A percentile compares a stretch with the other conserved stretches of the same genome.
Conservation (phyloP, 92 coral and sea anemone genomes). For the Heteractis magnifica region DNA sequence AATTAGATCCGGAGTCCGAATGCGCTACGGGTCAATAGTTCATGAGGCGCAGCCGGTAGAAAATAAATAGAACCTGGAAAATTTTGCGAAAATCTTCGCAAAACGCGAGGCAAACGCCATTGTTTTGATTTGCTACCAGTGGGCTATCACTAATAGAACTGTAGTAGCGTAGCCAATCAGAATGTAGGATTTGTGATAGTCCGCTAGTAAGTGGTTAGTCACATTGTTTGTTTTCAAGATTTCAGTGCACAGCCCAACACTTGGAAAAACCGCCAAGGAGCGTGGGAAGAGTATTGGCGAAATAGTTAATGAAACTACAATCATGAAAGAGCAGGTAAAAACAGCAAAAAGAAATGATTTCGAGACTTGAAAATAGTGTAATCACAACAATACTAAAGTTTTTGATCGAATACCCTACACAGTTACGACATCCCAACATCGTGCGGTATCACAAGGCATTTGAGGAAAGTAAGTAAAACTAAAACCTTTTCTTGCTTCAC, state of each 20-base stretch:
- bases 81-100: no score
- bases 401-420: slow-evolving; percentile 10
- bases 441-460: slow-evolving; percentile 94
- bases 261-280: slow-evolving; percentile 95
- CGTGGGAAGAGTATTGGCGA: slow-evolving; percentile 92
- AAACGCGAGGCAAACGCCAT: no score
- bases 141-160: no score
- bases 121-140: no score
- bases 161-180: no score
- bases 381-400: no score
- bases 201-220: neutral
- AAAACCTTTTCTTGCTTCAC: neutral
- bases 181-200: no score
- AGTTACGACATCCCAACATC: slow-evolving; percentile 95
- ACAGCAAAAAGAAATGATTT: neutral
- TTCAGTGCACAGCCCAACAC: slow-evolving; percentile 77
- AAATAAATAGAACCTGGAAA: no score
- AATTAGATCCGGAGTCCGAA: no score
- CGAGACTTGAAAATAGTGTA: no score
- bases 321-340: slow-evolving; percentile 93
- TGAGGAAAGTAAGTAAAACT: slow-evolving; percentile 84
- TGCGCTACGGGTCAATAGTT: no score
- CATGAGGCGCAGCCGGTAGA: no score
- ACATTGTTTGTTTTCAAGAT: slow-evolving; percentile 37
- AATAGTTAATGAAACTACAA: slow-evolving; percentile 86